These are phyloP conservation scores for Syngnathus scovelli DNA, from an alignment of 2,113 vertebrate species.

Conservation along the genomic window DNA sequence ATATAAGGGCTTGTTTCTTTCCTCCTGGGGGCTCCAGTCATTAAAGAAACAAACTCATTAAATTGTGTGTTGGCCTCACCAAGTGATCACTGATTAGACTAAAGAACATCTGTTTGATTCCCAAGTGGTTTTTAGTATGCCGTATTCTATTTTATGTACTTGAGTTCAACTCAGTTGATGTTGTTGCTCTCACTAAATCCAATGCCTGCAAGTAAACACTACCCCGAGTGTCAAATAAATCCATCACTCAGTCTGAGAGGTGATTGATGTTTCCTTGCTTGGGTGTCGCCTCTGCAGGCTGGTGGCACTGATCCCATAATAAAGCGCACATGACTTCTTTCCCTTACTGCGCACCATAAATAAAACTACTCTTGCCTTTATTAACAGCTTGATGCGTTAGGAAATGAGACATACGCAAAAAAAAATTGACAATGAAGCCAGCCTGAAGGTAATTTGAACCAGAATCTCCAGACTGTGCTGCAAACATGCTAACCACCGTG, in stretches of 20 bases:
- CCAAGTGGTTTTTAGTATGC: neutral
- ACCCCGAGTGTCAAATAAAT: constrained; percentile 25
- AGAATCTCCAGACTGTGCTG: too few species aligned
- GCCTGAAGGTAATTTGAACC: neutral
- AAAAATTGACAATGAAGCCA: neutral
- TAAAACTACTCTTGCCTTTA: constrained; percentile 17
- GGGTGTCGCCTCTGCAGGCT: constrained; percentile 30
- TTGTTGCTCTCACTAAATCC: constrained; percentile 27
- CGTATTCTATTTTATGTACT: neutral
- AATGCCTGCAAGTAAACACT: constrained; percentile 21
- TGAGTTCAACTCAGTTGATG: neutral
- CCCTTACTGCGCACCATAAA: constrained; percentile 12
- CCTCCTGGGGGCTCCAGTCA: neutral
- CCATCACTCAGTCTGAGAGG: constrained; percentile 35
- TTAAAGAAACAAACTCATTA: neutral
- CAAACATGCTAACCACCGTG: too few species aligned
- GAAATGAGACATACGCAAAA: constrained; percentile 4
- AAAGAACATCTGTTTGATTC: constrained; percentile 1
- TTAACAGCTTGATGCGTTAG: constrained; percentile 21
- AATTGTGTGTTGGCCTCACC: neutral
- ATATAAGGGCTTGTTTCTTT: neutral
- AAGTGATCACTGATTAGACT: neutral
- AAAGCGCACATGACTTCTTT: constrained; percentile 25
- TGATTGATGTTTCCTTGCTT: constrained; percentile 37
- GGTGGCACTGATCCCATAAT: constrained; percentile 34